phyloP scores from a whole-genome alignment of 1,140 invertebrate genomes.

The Drosophila miranda region DNA sequence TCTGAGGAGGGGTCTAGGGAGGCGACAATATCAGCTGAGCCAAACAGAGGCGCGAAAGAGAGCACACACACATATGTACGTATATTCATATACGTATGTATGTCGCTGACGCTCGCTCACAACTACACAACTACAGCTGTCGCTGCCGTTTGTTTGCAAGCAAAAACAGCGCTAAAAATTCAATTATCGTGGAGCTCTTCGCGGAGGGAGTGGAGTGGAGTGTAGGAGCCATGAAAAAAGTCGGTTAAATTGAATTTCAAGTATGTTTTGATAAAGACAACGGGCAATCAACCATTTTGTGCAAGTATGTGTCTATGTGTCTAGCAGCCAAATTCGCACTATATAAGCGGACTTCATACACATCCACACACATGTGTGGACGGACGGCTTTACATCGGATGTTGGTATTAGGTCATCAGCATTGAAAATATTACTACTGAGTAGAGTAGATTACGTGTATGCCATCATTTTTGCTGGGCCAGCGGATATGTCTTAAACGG shows the following conservation, averaged over 20 bases:
- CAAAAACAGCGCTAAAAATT: conserved; percentile 54
- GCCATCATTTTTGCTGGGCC: not conserved
- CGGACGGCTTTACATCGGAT: conserved; percentile 28
- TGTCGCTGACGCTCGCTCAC: not conserved
- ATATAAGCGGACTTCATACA: too few relatives aligned
- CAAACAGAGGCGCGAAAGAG: conserved; percentile 4
- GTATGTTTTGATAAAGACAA: conserved; percentile 36
- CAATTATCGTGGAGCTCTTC: conserved; percentile 30
- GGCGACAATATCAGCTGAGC: conserved; percentile 44
- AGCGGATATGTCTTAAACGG: too few relatives aligned
- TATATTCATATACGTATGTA: not conserved
- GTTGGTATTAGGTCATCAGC: conserved; percentile 45
- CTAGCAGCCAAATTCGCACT: too few relatives aligned
- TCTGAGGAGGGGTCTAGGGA: conserved; percentile 1
- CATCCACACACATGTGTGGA: not conserved
- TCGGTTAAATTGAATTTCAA: conserved; percentile 36
- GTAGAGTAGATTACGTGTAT: conserved; percentile 17
- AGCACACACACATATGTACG: not conserved
- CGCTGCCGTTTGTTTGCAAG: conserved; percentile 53
- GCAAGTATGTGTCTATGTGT: conserved; percentile 11
- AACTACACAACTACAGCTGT: too few relatives aligned
- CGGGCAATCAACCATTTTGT: conserved; percentile 9
- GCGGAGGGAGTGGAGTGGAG: not conserved
- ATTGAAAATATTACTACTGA: conserved; percentile 35
- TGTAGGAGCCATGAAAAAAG: conserved; percentile 13